These are phyloP conservation scores for Noctua pronuba DNA, from an alignment of 2,888 invertebrate genomes.

Conservation along the genomic window DNA sequence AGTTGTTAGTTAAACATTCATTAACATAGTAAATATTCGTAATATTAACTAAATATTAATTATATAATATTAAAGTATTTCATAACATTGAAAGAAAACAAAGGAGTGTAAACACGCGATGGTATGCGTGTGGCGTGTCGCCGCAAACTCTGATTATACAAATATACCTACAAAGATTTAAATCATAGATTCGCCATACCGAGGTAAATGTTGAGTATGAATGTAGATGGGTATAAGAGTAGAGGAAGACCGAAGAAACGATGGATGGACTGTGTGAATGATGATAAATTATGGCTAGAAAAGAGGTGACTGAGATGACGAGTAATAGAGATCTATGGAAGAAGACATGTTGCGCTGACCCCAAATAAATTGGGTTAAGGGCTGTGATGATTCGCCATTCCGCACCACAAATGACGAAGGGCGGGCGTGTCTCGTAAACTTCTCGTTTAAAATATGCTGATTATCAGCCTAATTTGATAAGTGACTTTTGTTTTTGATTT, in stretches of 20 bases:
- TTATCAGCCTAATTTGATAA: not conserved
- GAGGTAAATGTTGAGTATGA: not conserved
- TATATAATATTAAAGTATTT: conserved; percentile 48
- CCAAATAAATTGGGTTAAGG: too few species aligned
- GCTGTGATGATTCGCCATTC: not conserved
- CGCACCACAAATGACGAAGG: not conserved
- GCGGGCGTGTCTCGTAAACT: not conserved
- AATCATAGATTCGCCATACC: not conserved
- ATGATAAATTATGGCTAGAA: too few species aligned
- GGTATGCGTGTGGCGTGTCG: conserved; percentile 39
- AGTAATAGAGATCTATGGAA: too few species aligned
- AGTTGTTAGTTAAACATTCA: conserved; percentile 7
- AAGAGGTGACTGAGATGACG: too few species aligned
- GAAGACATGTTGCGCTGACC: too few species aligned
- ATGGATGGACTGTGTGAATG: too few species aligned
- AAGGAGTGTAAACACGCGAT: conserved; percentile 41
- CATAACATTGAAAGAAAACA: conserved; percentile 42
- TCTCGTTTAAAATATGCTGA: not conserved
- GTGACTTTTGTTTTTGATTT: not conserved
- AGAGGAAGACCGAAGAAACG: too few species aligned
- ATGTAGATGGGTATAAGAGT: not conserved
- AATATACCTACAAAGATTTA: not conserved
- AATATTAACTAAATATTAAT: conserved; percentile 29
- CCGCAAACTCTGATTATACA: conserved; percentile 21
- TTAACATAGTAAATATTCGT: conserved; percentile 20